These are phyloP conservation scores for Ricordea florida DNA, from an alignment of 92 coral and sea anemone genomes.

Conservation along the genomic window DNA sequence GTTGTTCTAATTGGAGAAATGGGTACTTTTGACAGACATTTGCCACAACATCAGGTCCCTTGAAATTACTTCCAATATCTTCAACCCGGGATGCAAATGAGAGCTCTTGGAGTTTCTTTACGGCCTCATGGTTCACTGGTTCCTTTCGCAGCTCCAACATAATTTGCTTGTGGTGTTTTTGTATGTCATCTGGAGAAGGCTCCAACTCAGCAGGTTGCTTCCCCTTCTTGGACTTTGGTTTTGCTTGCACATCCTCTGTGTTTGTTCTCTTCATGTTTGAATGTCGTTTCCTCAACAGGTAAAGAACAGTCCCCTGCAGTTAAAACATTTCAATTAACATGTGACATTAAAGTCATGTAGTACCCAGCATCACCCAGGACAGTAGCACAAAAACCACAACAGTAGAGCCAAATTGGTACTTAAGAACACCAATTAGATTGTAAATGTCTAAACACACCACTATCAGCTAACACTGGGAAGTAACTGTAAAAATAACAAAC, in stretches of 20 bases:
- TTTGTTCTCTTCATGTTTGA: neutral
- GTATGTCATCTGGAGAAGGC: neutral
- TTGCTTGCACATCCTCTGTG: neutral
- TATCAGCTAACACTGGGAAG: too few relatives aligned
- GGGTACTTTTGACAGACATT: slow-evolving; percentile 5
- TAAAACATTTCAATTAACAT: neutral
- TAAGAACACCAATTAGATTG: too few relatives aligned
- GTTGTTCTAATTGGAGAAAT: too few relatives aligned
- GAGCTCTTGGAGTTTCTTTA: neutral
- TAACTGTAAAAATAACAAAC: too few relatives aligned
- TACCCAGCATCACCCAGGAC: too few relatives aligned
- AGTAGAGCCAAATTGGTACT: too few relatives aligned
- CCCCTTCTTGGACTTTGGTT: slow-evolving; percentile 4
- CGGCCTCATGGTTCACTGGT: slow-evolving; percentile 3
- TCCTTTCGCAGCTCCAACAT: neutral
- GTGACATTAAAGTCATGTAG: too few relatives aligned
- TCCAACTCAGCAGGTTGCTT: neutral
- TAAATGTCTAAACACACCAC: too few relatives aligned
- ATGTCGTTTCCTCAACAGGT: slow-evolving; percentile 9
- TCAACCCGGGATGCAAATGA: neutral
- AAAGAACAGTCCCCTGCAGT: neutral
- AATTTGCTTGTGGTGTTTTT: slow-evolving; percentile 3
- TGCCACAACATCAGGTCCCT: slow-evolving; percentile 13
- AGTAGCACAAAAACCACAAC: too few relatives aligned
- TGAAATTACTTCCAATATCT: neutral